Evolutionary conservation across 2,797 vertebrate species (phyloP).

Genomic region (Muscicapa striata): DNA sequence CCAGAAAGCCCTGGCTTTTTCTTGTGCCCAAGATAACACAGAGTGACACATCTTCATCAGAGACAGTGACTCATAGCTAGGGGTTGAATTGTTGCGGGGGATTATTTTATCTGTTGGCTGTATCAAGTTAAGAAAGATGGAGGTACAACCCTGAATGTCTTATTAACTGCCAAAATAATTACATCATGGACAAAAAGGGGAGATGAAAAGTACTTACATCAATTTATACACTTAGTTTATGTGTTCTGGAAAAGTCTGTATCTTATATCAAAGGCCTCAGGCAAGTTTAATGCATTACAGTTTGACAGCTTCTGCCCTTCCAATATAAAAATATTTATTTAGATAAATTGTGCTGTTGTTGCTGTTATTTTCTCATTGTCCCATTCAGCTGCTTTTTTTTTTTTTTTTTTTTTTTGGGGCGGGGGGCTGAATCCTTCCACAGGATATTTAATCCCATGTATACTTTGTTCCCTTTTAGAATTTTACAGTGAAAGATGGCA

Average conservation of each 20-base stretch:
- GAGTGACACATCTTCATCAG: slow-evolving; percentile 28
- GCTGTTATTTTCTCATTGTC: neutral
- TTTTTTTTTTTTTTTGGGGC: neutral
- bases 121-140: slow-evolving; percentile 23
- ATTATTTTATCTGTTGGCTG: slow-evolving; percentile 26
- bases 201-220: slow-evolving; percentile 31
- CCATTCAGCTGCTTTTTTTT: neutral
- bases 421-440: neutral
- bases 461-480: neutral
- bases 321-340: neutral
- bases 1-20: neutral
- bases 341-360: neutral
- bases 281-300: neutral
- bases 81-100: neutral
- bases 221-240: slow-evolving; percentile 21
- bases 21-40: neutral
- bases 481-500: neutral
- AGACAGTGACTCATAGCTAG: slow-evolving; percentile 32
- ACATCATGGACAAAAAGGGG: slow-evolving; percentile 26
- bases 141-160: neutral
- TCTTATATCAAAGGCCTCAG: neutral
- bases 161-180: slow-evolving; percentile 49
- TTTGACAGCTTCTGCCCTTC: neutral
- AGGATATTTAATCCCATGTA: neutral
- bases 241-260: neutral